Evolutionary conservation across 92 coral and sea anemone species (phyloP), one percentile per base, ranked within the genome.

Genomic region (Palythoa caribaeorum): DNA sequence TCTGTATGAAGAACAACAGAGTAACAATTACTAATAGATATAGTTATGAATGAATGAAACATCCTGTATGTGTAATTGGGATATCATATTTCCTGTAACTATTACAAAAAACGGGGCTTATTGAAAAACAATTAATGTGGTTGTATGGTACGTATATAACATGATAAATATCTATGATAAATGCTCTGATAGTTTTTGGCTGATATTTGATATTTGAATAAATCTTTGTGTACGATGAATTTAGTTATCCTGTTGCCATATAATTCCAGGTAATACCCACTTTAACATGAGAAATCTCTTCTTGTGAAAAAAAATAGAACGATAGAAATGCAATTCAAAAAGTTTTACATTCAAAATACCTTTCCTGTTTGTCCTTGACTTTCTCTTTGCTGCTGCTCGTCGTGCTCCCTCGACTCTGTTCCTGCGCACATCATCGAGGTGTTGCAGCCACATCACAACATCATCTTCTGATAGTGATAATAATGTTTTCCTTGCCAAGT

Each of bases 371-470:
- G 38, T 12, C 74, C 84, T 75, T 79, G 77, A 70, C 93, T 50
- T 78, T 84, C 76, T 78, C 78, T 57, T 90, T 68, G 53, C 84
- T 53, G 81, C 77, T 40, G 93, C 93, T 48, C 77, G 69, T 53
- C 76, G 35, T 71, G 90, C 90, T 36, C 88, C 93, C 86, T 73
- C 93, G 9, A 19, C 78, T 28, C 90, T 71, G 36, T 75, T 87
- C 71, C 35, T 87, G 3, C 53, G 57, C 62, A 87, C 90, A 38
- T 87, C 79, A 60, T 73, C 57, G 1, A 87, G 84, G 55, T 90
- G 93, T 65, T 90, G 48, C 20, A 90, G 83, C 90, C 93, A 87
- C 87, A 90, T 79, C 20, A 3, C 68, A 21, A 90, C 93, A 66
- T 87, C 77, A 2, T 90, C 83, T 39, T 15, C 51, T n/a, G n/a